Percentiles rank a stretch among this genome's conserved stretches.
These are phyloP conservation scores for Hetaerina titia DNA, from an alignment of 2,888 invertebrate genomes.

Conservation along the genomic window DNA sequence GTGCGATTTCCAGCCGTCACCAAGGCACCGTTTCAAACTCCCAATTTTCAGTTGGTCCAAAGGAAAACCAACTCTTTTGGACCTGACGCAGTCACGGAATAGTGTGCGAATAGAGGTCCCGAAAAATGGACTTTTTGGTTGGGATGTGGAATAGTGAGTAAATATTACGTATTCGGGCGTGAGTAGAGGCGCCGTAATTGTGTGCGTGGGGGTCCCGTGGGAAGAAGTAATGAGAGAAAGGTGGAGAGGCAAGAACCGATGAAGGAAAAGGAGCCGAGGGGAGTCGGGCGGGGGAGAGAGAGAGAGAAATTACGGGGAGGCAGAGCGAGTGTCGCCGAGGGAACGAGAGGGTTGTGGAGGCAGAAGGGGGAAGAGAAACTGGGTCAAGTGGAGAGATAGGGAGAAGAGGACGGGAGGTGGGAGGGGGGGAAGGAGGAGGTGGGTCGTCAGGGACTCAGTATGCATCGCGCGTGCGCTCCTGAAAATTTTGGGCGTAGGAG, in stretches of 20 bases:
- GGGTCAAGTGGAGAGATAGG: constrained; percentile 25
- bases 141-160: background rate
- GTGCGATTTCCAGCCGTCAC: no score
- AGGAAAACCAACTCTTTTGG: no score
- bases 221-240: background rate
- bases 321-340: background rate
- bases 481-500: background rate
- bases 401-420: background rate
- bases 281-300: background rate
- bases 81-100: background rate
- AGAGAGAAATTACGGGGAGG: background rate
- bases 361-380: background rate
- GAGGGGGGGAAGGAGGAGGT: background rate
- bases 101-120: background rate
- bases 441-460: background rate
- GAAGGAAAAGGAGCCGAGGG: background rate
- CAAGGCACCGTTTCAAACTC: no score
- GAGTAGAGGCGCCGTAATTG: background rate
- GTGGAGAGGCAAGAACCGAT: background rate
- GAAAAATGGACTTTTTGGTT: background rate
- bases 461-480: constrained; percentile 22
- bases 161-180: background rate
- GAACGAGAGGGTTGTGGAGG: no score
- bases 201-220: background rate
- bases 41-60: no score